These are phyloP conservation scores for Agrilus cyanescens DNA, from an alignment of 2,888 invertebrate species.

Conservation along the genomic window DNA sequence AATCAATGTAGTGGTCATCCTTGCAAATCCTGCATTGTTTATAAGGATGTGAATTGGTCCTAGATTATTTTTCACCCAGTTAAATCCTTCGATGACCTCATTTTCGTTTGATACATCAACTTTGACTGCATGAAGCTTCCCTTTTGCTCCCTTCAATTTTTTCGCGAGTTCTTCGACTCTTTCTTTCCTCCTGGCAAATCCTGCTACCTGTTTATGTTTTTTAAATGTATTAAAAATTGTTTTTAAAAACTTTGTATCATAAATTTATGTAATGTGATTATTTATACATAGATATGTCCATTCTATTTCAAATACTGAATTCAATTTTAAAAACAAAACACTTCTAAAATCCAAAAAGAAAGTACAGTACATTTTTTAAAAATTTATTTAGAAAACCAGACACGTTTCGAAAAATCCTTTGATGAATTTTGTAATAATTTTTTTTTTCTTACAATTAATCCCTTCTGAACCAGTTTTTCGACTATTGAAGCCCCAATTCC, in stretches of 20 bases:
- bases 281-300: too few relatives aligned
- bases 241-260: too few relatives aligned
- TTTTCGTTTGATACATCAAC: constrained; percentile 14
- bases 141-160: constrained; percentile 7
- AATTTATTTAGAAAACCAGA: too few relatives aligned
- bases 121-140: constrained; percentile 13
- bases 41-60: constrained; percentile 16
- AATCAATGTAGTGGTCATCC: constrained; percentile 6
- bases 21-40: constrained; percentile 15
- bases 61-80: constrained; percentile 14
- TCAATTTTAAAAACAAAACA: too few relatives aligned
- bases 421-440: too few relatives aligned
- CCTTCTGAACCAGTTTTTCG: constrained; percentile 34
- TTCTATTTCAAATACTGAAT: too few relatives aligned
- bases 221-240: too few relatives aligned
- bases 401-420: too few relatives aligned
- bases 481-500: constrained; percentile 44
- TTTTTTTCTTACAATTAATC: constrained; percentile 24
- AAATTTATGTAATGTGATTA: too few relatives aligned
- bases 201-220: constrained; percentile 10
- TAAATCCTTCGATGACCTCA: constrained; percentile 15
- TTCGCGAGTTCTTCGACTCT: constrained; percentile 9
- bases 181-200: constrained; percentile 12
- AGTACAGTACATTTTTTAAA: too few relatives aligned
- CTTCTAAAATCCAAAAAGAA: too few relatives aligned